These are phyloP conservation scores for Eristalis pertinax DNA, from an alignment of 2,888 invertebrate genomes.

Conservation along the genomic window DNA sequence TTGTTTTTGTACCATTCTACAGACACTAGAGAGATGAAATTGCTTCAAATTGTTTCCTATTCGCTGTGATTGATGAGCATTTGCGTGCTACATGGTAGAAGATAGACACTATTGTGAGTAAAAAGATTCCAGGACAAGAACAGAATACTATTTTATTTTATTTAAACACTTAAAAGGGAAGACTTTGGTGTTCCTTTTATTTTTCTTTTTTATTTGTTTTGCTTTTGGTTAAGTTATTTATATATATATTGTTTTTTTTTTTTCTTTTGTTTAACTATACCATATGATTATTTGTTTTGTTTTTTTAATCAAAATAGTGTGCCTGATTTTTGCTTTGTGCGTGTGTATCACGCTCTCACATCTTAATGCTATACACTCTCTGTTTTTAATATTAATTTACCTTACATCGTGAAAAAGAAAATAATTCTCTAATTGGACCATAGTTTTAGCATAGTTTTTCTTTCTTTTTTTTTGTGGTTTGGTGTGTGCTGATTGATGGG, in stretches of 20 bases:
- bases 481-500: slow-evolving; percentile 9
- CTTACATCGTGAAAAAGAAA: slow-evolving; percentile 42
- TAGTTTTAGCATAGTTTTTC: slow-evolving; percentile 58
- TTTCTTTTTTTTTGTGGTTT: neutral
- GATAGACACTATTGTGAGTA: slow-evolving; percentile 29
- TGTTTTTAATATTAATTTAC: slow-evolving; percentile 14
- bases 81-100: slow-evolving; percentile 32
- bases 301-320: slow-evolving; percentile 42
- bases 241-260: neutral
- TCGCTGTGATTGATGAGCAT: slow-evolving; percentile 45
- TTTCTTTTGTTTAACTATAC: neutral
- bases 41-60: slow-evolving; percentile 32
- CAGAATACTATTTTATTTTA: slow-evolving; percentile 19
- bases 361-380: slow-evolving; percentile 56
- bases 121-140: slow-evolving; percentile 45
- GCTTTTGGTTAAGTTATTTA: slow-evolving; percentile 26
- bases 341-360: slow-evolving; percentile 61
- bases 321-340: slow-evolving; percentile 60
- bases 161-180: slow-evolving; percentile 58
- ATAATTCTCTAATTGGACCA: slow-evolving; percentile 64
- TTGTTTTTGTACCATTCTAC: slow-evolving; percentile 63
- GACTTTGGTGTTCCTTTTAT: slow-evolving; percentile 69
- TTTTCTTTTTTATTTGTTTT: slow-evolving; percentile 29
- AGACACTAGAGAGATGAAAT: slow-evolving; percentile 30
- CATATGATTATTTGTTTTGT: slow-evolving; percentile 1